A percentile compares a stretch with the other conserved stretches of the same genome.
These are phyloP conservation scores for Hozukius guyotensis DNA, from an alignment of 2,797 vertebrate genomes.

Conservation along the genomic window DNA sequence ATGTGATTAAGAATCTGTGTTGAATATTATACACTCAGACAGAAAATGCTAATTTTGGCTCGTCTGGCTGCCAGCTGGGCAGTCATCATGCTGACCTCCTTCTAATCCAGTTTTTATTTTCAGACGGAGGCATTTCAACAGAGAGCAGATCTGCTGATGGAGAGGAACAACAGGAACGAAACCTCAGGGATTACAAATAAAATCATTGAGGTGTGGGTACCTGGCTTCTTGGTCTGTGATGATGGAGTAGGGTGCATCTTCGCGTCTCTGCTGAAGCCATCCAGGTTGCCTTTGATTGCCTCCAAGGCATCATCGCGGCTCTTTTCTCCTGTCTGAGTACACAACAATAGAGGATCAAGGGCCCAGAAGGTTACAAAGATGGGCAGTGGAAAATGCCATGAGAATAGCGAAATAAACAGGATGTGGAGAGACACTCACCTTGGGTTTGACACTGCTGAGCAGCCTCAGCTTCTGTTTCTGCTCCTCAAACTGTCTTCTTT, in stretches of 20 bases:
- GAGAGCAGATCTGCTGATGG: conserved; percentile 4
- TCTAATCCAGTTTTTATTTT: conserved; percentile 26
- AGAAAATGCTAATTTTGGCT: conserved; percentile 13
- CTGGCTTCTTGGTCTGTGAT: conserved; percentile 93
- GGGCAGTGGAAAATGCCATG: background rate
- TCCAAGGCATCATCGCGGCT: conserved; percentile 97
- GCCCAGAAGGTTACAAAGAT: background rate
- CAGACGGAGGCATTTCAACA: background rate
- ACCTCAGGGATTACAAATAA: background rate
- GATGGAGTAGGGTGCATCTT: conserved; percentile 97
- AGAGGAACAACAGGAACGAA: conserved; percentile 1
- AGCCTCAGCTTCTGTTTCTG: conserved; percentile 98
- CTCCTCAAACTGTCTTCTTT: conserved; percentile 97
- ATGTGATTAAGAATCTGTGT: conserved; percentile 2
- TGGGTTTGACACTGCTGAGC: conserved; percentile 96
- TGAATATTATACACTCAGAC: background rate
- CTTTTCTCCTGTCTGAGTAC: conserved; percentile 87
- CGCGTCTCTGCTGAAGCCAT: conserved; percentile 98
- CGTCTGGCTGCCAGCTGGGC: conserved; percentile 21
- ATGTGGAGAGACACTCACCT: conserved; percentile 80
- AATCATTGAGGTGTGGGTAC: conserved; percentile 70
- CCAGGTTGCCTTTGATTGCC: conserved; percentile 98
- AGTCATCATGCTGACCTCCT: conserved; percentile 19
- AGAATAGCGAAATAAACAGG: background rate
- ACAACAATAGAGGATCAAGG: conserved; percentile 3